A percentile compares a stretch with the other conserved stretches of the same genome.
These are phyloP conservation scores for Isotomurus palustris DNA, from an alignment of 2,888 invertebrate genomes.

Conservation along the genomic window DNA sequence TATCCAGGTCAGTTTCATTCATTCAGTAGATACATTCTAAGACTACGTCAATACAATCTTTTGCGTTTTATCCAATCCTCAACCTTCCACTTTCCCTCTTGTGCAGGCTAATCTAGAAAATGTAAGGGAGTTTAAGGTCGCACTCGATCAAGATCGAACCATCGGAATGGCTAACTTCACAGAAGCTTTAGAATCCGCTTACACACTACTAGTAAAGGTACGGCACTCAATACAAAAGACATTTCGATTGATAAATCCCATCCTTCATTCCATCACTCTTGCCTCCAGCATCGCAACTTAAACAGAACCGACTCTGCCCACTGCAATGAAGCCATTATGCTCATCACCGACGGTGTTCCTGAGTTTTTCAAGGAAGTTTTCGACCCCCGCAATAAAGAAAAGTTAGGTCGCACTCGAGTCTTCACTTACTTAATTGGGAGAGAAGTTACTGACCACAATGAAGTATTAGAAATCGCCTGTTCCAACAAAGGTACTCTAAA, in stretches of 20 bases:
- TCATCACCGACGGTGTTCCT: slow-evolving; percentile 69
- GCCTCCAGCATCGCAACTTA: slow-evolving; percentile 53
- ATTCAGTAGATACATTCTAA: neutral
- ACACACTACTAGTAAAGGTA: slow-evolving; percentile 71
- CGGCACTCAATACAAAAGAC: neutral
- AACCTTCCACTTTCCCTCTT: slow-evolving; percentile 12
- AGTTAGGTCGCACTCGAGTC: slow-evolving; percentile 73
- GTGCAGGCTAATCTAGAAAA: slow-evolving; percentile 81
- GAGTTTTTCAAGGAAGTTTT: slow-evolving; percentile 90
- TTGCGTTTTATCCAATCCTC: too few relatives aligned
- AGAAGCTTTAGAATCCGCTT: slow-evolving; percentile 75
- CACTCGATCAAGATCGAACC: slow-evolving; percentile 63
- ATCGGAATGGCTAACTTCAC: slow-evolving; percentile 80
- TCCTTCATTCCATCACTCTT: slow-evolving; percentile 9
- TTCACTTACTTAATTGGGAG: slow-evolving; percentile 98
- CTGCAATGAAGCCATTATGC: slow-evolving; percentile 98
- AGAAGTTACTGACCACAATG: slow-evolving; percentile 86
- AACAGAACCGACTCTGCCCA: slow-evolving; percentile 69
- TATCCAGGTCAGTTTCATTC: slow-evolving; percentile 68
- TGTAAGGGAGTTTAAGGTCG: slow-evolving; percentile 68
- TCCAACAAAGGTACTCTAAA: slow-evolving; percentile 80
- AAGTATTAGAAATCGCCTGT: slow-evolving; percentile 98
- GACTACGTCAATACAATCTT: too few relatives aligned
- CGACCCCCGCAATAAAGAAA: slow-evolving; percentile 57
- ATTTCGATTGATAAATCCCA: neutral